phyloP scores from a whole-genome alignment of 2,888 invertebrate genomes.

The Brachyptera risi region DNA sequence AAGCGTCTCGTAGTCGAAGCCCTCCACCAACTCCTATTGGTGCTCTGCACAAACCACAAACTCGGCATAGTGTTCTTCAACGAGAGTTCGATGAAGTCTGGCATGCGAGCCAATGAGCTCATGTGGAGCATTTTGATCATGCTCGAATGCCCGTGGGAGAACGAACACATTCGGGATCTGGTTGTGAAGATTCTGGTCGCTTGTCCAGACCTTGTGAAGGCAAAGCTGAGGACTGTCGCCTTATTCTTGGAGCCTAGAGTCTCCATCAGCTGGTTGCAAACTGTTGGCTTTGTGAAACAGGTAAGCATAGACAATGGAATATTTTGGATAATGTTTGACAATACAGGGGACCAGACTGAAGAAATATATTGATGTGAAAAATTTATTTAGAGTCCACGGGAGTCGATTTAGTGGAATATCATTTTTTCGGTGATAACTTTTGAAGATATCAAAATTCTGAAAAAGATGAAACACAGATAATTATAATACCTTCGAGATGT shows the following conservation, averaged over 20 bases:
- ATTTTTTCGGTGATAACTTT: too few species aligned
- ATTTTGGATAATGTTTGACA: too few species aligned
- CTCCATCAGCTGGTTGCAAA: slow-evolving; percentile 35
- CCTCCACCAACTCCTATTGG: slow-evolving; percentile 65
- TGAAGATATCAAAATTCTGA: too few species aligned
- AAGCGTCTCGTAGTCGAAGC: slow-evolving; percentile 22
- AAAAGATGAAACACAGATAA: too few species aligned
- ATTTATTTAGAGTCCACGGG: too few species aligned
- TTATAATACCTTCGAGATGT: too few species aligned
- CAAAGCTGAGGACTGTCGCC: slow-evolving; percentile 56
- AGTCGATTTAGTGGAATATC: too few species aligned
- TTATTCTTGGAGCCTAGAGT: slow-evolving; percentile 56
- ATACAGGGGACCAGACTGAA: too few species aligned
- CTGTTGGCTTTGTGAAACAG: slow-evolving; percentile 41
- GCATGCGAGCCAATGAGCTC: slow-evolving; percentile 26
- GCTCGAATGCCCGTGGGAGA: slow-evolving; percentile 32
- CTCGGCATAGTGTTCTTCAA: slow-evolving; percentile 74
- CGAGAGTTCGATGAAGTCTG: slow-evolving; percentile 48
- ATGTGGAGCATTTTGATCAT: slow-evolving; percentile 28
- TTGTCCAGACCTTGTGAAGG: slow-evolving; percentile 51
- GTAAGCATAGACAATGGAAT: too few species aligned
- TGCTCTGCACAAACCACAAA: slow-evolving; percentile 70
- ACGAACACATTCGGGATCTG: slow-evolving; percentile 24
- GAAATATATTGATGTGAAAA: too few species aligned
- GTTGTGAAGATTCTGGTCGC: slow-evolving; percentile 27